phyloP scores from a whole-genome alignment of 2,797 vertebrate genomes.

The Tapirus indicus region DNA sequence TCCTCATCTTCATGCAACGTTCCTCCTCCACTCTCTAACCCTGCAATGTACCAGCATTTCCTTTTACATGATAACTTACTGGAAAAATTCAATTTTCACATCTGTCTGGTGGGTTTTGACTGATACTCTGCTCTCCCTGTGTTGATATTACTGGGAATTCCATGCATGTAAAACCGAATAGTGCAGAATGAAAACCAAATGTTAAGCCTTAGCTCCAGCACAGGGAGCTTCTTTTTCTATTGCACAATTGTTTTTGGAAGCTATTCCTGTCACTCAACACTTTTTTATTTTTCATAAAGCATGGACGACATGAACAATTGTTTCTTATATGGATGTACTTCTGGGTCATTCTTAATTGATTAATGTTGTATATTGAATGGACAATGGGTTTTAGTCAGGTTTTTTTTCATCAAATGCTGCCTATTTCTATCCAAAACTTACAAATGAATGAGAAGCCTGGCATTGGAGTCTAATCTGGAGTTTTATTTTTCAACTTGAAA shows the following conservation, averaged over 20 bases:
- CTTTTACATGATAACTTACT: constrained; percentile 71
- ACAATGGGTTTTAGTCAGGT: constrained; percentile 34
- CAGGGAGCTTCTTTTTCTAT: constrained; percentile 39
- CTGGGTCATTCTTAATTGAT: constrained; percentile 15
- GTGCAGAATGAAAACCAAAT: constrained; percentile 73
- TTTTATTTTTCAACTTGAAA: neutral
- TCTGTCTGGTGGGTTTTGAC: constrained; percentile 78
- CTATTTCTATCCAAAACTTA: constrained; percentile 1
- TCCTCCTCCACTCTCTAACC: neutral
- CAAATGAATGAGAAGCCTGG: constrained; percentile 23
- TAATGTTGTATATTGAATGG: neutral
- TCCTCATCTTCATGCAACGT: neutral
- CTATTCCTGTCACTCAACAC: constrained; percentile 3
- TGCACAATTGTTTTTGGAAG: constrained; percentile 40
- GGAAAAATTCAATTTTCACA: constrained; percentile 84
- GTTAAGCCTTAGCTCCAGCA: constrained; percentile 50
- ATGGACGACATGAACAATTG: neutral
- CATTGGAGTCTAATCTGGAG: neutral
- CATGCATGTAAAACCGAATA: constrained; percentile 69
- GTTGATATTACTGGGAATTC: constrained; percentile 69
- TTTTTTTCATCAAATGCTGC: constrained; percentile 12
- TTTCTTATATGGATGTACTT: neutral
- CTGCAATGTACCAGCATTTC: constrained; percentile 53
- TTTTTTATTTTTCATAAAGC: constrained; percentile 12
- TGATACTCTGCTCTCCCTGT: constrained; percentile 68